Base-by-base conservation (phyloP, 2,888 invertebrate species). In the Drosophila peninsularis region DNA sequence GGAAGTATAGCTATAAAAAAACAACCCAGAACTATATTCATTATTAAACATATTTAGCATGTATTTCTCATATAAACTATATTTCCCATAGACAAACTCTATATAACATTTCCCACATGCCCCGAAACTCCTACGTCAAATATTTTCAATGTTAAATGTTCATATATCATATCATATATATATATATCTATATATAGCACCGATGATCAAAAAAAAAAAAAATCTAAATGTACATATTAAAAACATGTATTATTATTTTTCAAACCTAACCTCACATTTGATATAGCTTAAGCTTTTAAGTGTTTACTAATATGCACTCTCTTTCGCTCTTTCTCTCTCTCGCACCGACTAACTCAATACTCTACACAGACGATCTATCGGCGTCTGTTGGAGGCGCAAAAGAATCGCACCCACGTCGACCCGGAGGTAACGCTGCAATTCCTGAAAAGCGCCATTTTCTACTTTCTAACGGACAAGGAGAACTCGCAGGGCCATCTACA, bases 341-440 rank as follows among this genome's bases (percentile, higher is more conserved):
- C 14, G 30, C 49, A 30, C 36, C 21, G 37, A 27, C 30, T 50
- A 30, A 42, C 50, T 14, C 21, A 11, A 37, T 9, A 34, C 45
- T 36, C 37, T 24, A 41, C 54, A 39, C 66, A 97, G 97, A 96
- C 96, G 88, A 96, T 97, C 95, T 97, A 97, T 92, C 95, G 96
- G 89, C 96, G 96, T 91, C 94, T 97, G 90, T 94, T 96, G 92
- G 96, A 96, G 92, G 95, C 96, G 76, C 96, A 95, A 92, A 95
- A 94, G 90, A 95, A 93, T 91, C 95, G 95, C 92, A 94, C 94
- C 78, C 94, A 94, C 80, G 95, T 96, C 63, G 97, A 98, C 93
- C 97, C 98, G n/a, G 97, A 97, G 93, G 96, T 98, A 78, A 97
- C 97, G 21, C 93, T 98, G 89, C 97, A 97, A 92, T 98, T 98